Evolutionary conservation across 92 coral and sea anemone species (phyloP), one percentile per base, ranked within the genome.

Genomic region (Galaxea fascicularis): DNA sequence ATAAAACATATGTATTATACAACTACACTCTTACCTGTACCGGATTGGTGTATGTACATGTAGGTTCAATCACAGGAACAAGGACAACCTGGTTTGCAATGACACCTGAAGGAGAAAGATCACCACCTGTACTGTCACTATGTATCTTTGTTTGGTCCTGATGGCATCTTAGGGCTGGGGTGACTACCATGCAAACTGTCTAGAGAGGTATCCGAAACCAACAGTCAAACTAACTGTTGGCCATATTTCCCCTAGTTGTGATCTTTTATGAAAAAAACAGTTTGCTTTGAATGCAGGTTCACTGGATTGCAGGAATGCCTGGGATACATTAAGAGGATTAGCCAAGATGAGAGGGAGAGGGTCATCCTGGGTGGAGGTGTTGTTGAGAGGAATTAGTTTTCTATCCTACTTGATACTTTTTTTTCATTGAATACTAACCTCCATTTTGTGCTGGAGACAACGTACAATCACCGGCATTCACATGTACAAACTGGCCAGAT

Each of bases 401-500:
- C 10, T 10, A 24, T 4, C 10, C 15, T 10, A 12, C 8, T 1
- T 15, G 72, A 4, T 15, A 4, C 10, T 30, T n/a, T n/a, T 6
- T 13, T 10, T 12, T 21, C 18, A 39, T 24, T 45, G 21, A 41
- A 10, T 25, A 77, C 82, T 44, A 39, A 77, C 82, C 82, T 60
- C 71, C 82, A 59, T 59, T 75, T 14, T 56, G 67, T 11, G 30
- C 20, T 10, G 30, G 17, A n/a, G 47, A 39, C 25, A 31, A 18
- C 0, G 30, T 75, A 20, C 16, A 24, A n/a, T 15, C 64, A n/a
- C 20, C 62, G 16, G 27, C 10, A 16, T 18, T 45, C 26, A 17
- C 18, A 4, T 27, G 4, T 10, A 78, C 27, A 53, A 79, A 79
- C 65, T 79, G 84, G 9, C 75, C 75, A 0, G 75, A 58, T 13